Evolutionary conservation across 2,113 vertebrate genomes (phyloP), one percentile per base, ranked within the genome.

Genomic region (Vombatus ursinus): DNA sequence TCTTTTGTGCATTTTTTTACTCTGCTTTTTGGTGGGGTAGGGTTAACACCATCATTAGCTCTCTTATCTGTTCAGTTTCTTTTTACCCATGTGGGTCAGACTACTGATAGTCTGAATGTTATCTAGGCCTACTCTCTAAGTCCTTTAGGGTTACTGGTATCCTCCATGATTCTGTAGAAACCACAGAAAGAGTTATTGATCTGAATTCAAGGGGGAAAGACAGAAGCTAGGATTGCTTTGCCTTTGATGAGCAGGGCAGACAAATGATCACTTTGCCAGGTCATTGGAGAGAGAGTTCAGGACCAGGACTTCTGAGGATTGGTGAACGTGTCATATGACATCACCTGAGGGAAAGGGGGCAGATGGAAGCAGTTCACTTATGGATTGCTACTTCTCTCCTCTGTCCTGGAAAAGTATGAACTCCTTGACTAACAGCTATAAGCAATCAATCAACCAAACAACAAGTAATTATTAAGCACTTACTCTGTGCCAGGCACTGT

Each of bases 261-360:
- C 61, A 95, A 95, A 91, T 93, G 53, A n/a, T 10, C 51, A 52
- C 54, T 53, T 52, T 93, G 89, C 91, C 52, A 90, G 84, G 31
- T 50, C 50, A 93, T 11, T 92, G 50, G 57, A 51, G 93, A 47
- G 49, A 94, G 61, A 31, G 44, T 96, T 95, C 51, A 84, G 14
- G 22, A 31, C 52, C 92, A 92, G 31, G 28, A 92, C 14, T 51
- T 94, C 44, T 96, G 44, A 49, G 50, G 53, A 50, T 37, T 52
- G 94, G 2, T 96, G 68, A 52, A 37, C 9, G 26, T 7, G 89
- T 84, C 54, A 90, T 93, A 90, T 94, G 77, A 48, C 26, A 91
- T 94, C n/a, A 44, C 22, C 57, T 0, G 54, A 61, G 51, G 93
- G 68, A 92, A 37, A n/a, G n/a, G 90, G 91, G 90, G 11, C 49